Conservation (phyloP, 1,140 invertebrate genomes). For the Lamellibrachia luymesi region DNA sequence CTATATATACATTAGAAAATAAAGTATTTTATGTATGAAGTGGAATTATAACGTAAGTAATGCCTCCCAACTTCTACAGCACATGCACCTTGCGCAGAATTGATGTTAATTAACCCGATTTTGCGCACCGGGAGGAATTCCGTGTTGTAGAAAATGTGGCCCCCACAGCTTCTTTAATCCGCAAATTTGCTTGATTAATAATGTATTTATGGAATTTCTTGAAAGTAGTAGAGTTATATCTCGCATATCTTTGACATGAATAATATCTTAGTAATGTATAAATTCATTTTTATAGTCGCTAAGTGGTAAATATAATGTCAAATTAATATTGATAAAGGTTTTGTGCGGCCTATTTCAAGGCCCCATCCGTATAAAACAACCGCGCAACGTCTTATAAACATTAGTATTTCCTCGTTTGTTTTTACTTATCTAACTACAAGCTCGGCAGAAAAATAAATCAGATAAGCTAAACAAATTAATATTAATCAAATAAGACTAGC, state of each 20-base stretch:
- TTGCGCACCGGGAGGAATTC: not conserved
- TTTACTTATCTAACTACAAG: not conserved
- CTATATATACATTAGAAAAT: not conserved
- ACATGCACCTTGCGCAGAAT: conserved; percentile 3
- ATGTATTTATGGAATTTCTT: not conserved
- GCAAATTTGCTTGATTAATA: not conserved
- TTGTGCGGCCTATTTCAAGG: not conserved
- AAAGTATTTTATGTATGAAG: not conserved
- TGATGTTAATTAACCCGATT: conserved; percentile 5
- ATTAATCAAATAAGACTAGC: not conserved
- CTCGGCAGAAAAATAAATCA: not conserved
- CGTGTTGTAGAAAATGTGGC: not conserved
- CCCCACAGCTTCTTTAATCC: not conserved
- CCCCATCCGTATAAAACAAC: not conserved
- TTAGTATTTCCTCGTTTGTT: not conserved
- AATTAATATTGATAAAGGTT: not conserved
- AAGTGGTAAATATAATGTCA: not conserved
- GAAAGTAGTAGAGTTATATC: not conserved
- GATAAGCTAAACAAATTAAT: not conserved
- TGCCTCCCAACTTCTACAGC: not conserved
- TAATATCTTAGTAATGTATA: not conserved
- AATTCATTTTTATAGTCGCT: not conserved
- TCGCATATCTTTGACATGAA: not conserved
- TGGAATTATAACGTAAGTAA: not conserved
- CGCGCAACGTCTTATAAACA: not conserved